Conservation (phyloP, 2,113 vertebrate genomes). For the Pristiophorus japonicus region DNA sequence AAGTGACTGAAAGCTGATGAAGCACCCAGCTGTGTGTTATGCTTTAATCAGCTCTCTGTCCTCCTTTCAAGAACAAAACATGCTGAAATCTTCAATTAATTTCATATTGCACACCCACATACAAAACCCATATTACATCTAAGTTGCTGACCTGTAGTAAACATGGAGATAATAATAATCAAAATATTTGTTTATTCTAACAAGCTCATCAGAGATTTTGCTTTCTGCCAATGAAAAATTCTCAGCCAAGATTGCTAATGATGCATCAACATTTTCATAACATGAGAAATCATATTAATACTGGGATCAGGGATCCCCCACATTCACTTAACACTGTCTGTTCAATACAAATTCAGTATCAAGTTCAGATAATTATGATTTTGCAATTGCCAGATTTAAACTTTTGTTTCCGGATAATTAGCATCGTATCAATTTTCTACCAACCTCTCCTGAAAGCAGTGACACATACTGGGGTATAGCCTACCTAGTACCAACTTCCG, state of each 20-base stretch:
- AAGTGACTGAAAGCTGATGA: not conserved
- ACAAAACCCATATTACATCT: not conserved
- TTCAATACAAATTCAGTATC: not conserved
- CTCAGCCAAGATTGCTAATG: conserved; percentile 15
- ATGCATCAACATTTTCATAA: not conserved
- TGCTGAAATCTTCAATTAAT: not conserved
- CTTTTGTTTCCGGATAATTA: not conserved
- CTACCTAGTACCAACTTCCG: not conserved
- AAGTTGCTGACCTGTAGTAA: conserved; percentile 19
- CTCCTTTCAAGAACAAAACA: conserved; percentile 14
- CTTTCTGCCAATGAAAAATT: not conserved
- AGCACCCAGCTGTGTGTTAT: not conserved
- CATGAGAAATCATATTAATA: not conserved
- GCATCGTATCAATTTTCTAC: not conserved
- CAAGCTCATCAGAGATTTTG: not conserved
- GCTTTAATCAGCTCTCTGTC: not conserved
- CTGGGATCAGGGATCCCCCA: not conserved
- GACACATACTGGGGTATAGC: not conserved
- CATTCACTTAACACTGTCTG: not conserved
- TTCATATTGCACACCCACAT: not conserved
- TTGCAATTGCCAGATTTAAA: not conserved
- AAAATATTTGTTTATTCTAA: conserved; percentile 23
- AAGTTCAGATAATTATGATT: not conserved
- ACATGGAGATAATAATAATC: conserved; percentile 26
- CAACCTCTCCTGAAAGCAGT: not conserved